phyloP scores from a whole-genome alignment of 2,888 invertebrate genomes.

The Rotaria macrura region DNA sequence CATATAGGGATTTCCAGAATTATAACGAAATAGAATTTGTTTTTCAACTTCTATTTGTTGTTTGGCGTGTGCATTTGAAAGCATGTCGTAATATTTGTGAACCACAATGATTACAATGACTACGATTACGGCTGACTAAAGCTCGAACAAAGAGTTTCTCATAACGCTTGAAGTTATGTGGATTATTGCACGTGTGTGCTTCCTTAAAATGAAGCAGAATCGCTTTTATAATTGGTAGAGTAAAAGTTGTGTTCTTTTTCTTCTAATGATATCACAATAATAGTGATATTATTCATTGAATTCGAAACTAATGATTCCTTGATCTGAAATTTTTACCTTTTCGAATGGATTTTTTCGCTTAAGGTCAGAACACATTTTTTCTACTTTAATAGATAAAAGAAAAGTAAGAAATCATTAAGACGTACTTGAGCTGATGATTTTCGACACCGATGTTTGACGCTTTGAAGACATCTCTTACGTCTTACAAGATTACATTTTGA shows the following conservation, averaged over 20 bases:
- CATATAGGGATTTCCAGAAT: neutral
- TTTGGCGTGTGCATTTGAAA: neutral
- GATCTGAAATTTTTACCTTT: too few relatives aligned
- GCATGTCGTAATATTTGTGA: neutral
- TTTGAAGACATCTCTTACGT: neutral
- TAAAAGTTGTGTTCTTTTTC: too few relatives aligned
- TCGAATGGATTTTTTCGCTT: neutral
- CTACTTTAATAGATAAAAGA: neutral
- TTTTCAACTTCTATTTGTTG: neutral
- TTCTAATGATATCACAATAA: too few relatives aligned
- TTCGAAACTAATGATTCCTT: too few relatives aligned
- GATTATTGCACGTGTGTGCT: neutral
- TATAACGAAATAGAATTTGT: neutral
- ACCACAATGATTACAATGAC: conserved; percentile 15
- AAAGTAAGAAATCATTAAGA: neutral
- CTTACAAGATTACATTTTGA: neutral
- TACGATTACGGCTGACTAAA: neutral
- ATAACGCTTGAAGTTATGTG: neutral
- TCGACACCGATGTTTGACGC: neutral
- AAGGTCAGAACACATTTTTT: too few relatives aligned
- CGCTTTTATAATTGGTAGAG: too few relatives aligned
- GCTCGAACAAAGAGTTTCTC: neutral
- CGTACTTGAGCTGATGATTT: neutral
- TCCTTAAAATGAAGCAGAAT: too few relatives aligned
- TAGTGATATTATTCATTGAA: too few relatives aligned